Evolutionary conservation across 2,888 invertebrate genomes (phyloP), one percentile per base, ranked within the genome.

Genomic region (Cremastinae sp.): DNA sequence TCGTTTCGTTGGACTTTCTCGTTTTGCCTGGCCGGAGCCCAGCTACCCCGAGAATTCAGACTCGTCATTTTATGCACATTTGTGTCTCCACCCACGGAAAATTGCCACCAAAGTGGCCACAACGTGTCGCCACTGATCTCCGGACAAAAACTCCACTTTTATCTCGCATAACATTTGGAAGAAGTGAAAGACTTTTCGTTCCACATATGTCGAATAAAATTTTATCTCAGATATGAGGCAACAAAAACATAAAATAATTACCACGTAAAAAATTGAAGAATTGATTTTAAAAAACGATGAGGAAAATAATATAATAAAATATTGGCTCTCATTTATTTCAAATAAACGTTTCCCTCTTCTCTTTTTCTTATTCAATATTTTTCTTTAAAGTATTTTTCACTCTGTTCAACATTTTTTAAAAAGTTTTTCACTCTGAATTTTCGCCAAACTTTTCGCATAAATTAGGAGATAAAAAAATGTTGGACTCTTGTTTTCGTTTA

Each of bases 121-220:
- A 58, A 68, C 47, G 36, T 45, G 36, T 36, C 36, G 36, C 45
- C 56, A 20, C 56, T 22, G 45, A 41, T 18, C 12, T 18, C 7
- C 54, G 34, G 28, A 20, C 53, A 49, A 10, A 12, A 4, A 12
- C 3, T 34, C 18, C 69, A 41, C 59, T 69, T 59, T 47, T 47
- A n/a, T 45, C 28, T n/a, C 47, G 49, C 56, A 58, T 58, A 16
- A 4, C 43, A 9, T 58, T 68, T 61, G 20, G 20, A 41, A 47
- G 45, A 73, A 72, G 72, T 64, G 69, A 62, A 64, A 64, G 68
- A 28, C 5, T 28, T 28, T 28, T n/a, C n/a, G n/a, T n/a, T n/a
- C n/a, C n/a, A n/a, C n/a, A n/a, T n/a, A n/a, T n/a, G n/a, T n/a
- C n/a, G n/a, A n/a, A n/a, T n/a, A n/a, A n/a, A n/a, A n/a, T n/a